Evolutionary conservation across 2,113 vertebrate genomes (phyloP), one percentile per base, ranked within the genome.

Genomic region (Ardeotis arabs): DNA sequence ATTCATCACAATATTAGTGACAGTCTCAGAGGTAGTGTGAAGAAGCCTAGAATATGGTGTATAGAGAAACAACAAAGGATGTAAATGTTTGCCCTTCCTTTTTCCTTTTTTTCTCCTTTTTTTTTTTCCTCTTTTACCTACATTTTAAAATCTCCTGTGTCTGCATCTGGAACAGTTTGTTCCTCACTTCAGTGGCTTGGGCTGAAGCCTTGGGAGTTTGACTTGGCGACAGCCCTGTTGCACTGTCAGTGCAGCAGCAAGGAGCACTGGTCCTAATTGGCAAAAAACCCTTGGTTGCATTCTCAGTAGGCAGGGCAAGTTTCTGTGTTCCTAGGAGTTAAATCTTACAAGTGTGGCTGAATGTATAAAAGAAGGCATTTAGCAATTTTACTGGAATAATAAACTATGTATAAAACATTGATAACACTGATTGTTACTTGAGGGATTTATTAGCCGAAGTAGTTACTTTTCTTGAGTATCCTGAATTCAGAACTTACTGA

Each of bases 361-460:
- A 81, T 64, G 41, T 47, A 55, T 87, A 68, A 93, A 91, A 84
- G 63, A 82, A 33, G 55, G 52, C 64, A 59, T 92, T 73, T 93
- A 53, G 58, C 23, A 91, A 62, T 94, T 90, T 96, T 90, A 81
- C 76, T 85, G 75, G 79, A 83, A 91, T 93, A 84, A 84, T 94
- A 93, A 96, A 62, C 76, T 94, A 81, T 77, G 73, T 95, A 95
- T 96, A 86, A 89, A 96, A 97, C 95, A 95, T 87, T 94, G 93
- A 96, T 97, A 95, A 80, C 56, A 29, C 91, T 97, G 95, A 96
- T 97, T 97, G 92, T 96, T 95, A 95, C 97, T 96, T 95, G 82
- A 96, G 97, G 95, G 97, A 96, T 97, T 97, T 97, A 96, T 97
- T 91, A 96, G 87, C 74, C 70, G 44, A 91, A 89, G 78, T 84